Base-by-base conservation (phyloP, 2,888 invertebrate species). In the Pardosa pseudoannulata region DNA sequence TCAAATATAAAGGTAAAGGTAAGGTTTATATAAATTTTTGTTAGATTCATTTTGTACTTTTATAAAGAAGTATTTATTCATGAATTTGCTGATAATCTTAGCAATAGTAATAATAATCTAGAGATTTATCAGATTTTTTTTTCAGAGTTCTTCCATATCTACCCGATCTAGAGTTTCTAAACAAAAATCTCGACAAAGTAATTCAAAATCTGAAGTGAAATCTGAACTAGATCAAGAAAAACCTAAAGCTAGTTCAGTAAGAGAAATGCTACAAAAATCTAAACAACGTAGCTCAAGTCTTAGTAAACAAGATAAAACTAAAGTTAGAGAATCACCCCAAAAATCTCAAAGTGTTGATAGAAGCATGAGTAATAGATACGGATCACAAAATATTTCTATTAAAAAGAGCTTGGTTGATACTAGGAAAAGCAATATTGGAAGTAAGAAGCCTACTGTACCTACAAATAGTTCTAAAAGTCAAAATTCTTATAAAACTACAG, bases 271-370 rank as follows among this genome's bases (percentile, higher is more conserved):
- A 27, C 28, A 68, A 28, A 64, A 72, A 28, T 71, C 67, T 56
- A 78, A 68, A 11, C 29, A 65, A 27, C 64, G 83, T 7, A 73
- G 78, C 31, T 78, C 62, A 39, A 82, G 82, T 32, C 71, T 82
- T 27, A 85, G 56, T 67, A 36, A 71, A 31, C 32, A 32, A 0
- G n/a, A 41, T 9, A 23, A 56, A 46, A 16, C 16, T 16, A 73
- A 72, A 50, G 13, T 31, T n/a, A 72, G 68, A 62, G 72, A 67
- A 68, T 78, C 83, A 19, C 78, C 83, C 27, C 65, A 67, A 68
- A 85, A 85, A 62, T 36, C 83, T 23, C 73, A 73, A 36, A 85
- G 83, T 73, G 27, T 85, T 0, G 83, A 85, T 39, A 67, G 83
- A 73, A 78, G 23, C 31, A 56, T 31, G 27, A 2, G 62, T 0